Evolutionary conservation across 2,888 invertebrate genomes (phyloP).

Genomic region (Papilio elwesi): DNA sequence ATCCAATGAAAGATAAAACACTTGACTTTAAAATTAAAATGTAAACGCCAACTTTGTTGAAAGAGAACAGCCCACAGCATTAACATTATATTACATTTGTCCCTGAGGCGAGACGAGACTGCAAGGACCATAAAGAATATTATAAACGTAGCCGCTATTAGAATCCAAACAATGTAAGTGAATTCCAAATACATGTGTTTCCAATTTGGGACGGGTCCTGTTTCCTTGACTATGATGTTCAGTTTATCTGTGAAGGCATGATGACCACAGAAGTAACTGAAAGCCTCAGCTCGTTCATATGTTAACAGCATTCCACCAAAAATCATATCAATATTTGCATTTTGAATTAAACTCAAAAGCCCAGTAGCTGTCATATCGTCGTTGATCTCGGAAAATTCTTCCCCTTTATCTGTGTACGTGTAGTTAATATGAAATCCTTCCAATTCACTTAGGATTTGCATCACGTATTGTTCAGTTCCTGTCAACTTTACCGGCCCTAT

Average conservation of each 20-base stretch:
- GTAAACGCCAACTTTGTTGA: conserved; percentile 49
- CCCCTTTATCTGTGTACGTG: conserved; percentile 45
- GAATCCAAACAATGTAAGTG: conserved; percentile 52
- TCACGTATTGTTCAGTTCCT: conserved; percentile 50
- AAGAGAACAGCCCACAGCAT: conserved; percentile 55
- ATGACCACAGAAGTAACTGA: conserved; percentile 55
- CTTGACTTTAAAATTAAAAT: conserved; percentile 45
- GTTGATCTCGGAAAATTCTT: conserved; percentile 45
- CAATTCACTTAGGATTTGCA: conserved; percentile 55
- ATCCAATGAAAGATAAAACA: conserved; percentile 58
- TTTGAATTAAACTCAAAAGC: conserved; percentile 48
- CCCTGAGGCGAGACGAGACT: conserved; percentile 45
- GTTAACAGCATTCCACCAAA: conserved; percentile 51
- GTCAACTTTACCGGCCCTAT: neutral
- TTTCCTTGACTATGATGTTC: conserved; percentile 55
- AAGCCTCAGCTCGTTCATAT: conserved; percentile 48
- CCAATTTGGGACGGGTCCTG: conserved; percentile 50
- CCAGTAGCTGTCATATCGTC: conserved; percentile 52
- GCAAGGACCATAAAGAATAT: conserved; percentile 50
- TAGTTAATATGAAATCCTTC: conserved; percentile 59
- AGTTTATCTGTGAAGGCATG: conserved; percentile 56
- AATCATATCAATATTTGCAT: conserved; percentile 48
- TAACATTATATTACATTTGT: conserved; percentile 51
- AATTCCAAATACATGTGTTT: conserved; percentile 52
- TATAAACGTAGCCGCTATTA: conserved; percentile 49